Conservation (phyloP, 2,888 invertebrate genomes). For the Pseudococcus jackbeardsleyi region DNA sequence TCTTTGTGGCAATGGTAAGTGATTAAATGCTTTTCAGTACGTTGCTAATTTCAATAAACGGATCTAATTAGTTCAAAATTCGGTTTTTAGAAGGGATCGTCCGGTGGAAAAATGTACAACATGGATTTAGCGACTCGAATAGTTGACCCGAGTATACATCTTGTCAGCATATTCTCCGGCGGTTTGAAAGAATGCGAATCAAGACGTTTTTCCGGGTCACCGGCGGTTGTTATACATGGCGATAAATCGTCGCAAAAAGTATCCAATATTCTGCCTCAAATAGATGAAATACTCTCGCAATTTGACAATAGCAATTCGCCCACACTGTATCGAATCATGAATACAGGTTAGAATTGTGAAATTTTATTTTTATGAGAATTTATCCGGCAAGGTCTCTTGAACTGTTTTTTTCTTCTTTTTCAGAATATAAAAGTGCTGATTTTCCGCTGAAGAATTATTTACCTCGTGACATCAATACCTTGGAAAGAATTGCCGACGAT, state of each 20-base stretch:
- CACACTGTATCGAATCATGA: not conserved
- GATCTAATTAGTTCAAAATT: too few species aligned
- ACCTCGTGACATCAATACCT: constrained; percentile 51
- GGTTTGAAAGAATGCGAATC: constrained; percentile 58
- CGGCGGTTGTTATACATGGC: constrained; percentile 40
- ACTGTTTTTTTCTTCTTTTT: not conserved
- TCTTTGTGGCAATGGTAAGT: constrained; percentile 44
- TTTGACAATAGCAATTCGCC: constrained; percentile 47
- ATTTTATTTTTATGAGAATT: not conserved
- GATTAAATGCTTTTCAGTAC: not conserved
- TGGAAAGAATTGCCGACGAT: constrained; percentile 35
- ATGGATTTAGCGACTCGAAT: constrained; percentile 31
- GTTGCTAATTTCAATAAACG: too few species aligned
- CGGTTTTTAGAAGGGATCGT: constrained; percentile 12
- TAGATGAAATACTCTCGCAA: constrained; percentile 1
- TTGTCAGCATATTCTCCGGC: constrained; percentile 51
- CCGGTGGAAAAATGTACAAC: not conserved
- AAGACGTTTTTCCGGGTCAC: constrained; percentile 4
- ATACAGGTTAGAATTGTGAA: not conserved
- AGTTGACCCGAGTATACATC: not conserved
- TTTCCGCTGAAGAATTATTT: constrained; percentile 25
- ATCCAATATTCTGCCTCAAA: not conserved
- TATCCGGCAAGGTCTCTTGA: not conserved
- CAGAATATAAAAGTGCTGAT: constrained; percentile 42
- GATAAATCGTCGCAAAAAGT: not conserved